phyloP scores from a whole-genome alignment of 1,140 invertebrate species.

The Frieseomelitta varia region DNA sequence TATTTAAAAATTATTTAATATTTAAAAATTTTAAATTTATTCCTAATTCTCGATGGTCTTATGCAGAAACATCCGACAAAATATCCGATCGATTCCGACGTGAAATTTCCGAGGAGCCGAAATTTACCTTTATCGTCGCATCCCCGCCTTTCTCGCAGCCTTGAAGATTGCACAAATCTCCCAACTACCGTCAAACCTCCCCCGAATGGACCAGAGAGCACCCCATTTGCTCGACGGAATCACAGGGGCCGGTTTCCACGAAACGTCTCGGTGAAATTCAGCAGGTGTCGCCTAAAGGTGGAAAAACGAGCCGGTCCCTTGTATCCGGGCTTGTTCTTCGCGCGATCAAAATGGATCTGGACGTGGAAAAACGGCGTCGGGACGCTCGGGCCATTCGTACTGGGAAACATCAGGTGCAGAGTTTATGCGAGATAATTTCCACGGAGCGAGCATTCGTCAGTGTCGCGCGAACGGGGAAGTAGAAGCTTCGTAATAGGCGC shows the following conservation, averaged over 20 bases:
- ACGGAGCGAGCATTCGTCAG: constrained; percentile 56
- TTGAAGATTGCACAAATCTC: neutral
- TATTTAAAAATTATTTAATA: no score
- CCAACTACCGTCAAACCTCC: no score
- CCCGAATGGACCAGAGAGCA: neutral
- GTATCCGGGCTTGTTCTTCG: neutral
- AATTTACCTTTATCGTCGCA: neutral
- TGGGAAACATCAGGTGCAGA: constrained; percentile 54
- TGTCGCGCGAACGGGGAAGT: constrained; percentile 40
- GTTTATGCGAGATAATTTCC: constrained; percentile 61
- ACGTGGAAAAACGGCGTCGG: constrained; percentile 37
- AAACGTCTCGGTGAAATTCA: constrained; percentile 21
- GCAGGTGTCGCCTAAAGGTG: neutral
- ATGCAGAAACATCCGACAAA: neutral
- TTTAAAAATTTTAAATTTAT: no score
- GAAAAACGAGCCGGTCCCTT: constrained; percentile 2
- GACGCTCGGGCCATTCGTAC: constrained; percentile 37
- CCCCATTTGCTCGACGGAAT: neutral
- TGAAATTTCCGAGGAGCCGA: neutral
- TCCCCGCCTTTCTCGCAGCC: neutral
- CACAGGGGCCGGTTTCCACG: neutral
- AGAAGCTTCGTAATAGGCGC: constrained; percentile 40
- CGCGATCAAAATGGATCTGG: constrained; percentile 60
- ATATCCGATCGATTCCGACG: neutral
- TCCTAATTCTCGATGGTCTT: neutral